Conservation (phyloP, 2,888 invertebrate genomes). For the Disparrhopalites patrizii region DNA sequence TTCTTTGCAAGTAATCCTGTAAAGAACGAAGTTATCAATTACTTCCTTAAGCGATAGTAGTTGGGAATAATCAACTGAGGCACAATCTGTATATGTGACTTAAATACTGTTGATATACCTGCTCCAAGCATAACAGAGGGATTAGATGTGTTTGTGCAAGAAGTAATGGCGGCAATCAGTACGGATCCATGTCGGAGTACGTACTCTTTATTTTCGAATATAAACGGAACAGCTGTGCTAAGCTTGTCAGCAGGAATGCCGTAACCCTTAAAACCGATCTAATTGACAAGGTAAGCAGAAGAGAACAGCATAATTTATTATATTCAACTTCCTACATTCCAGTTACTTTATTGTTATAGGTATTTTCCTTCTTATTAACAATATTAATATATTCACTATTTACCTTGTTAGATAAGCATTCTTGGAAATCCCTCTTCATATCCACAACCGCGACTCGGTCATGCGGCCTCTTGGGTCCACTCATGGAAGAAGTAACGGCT, state of each 20-base stretch:
- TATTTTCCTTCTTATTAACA: no score
- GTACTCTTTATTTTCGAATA: conserved; percentile 76
- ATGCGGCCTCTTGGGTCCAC: conserved; percentile 95
- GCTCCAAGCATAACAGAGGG: conserved; percentile 98
- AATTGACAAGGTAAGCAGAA: conserved; percentile 30
- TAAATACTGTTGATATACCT: conserved; percentile 55
- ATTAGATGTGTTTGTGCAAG: conserved; percentile 97
- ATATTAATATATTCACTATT: conserved; percentile 34
- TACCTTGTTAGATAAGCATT: conserved; percentile 83
- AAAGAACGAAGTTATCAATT: background rate
- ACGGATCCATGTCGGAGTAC: conserved; percentile 83
- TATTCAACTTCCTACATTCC: no score
- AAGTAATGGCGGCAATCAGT: conserved; percentile 95
- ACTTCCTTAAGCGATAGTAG: background rate
- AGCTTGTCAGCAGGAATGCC: conserved; percentile 68
- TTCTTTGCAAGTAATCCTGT: conserved; percentile 83
- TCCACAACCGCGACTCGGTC: conserved; percentile 85
- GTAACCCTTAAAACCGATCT: conserved; percentile 91
- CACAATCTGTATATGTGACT: background rate
- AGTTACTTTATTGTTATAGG: no score
- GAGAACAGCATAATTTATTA: no score
- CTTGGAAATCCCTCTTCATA: conserved; percentile 84
- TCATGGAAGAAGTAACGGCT: conserved; percentile 85
- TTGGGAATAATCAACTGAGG: background rate
- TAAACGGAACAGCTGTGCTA: conserved; percentile 65